Evolutionary conservation across 2,888 invertebrate genomes (phyloP).

Genomic region (Yponomeuta cagnagella): DNA sequence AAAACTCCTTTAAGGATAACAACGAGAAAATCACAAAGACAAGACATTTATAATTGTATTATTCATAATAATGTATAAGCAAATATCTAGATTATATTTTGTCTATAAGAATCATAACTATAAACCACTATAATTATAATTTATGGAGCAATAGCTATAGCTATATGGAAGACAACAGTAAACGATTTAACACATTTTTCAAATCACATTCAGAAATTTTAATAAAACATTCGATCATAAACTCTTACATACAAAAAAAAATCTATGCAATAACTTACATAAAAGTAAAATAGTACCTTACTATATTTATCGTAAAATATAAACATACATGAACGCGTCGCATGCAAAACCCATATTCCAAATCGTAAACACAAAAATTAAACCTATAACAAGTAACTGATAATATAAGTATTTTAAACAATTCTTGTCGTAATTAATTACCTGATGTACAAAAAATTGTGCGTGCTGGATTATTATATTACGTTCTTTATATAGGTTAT

Average conservation of each 20-base stretch:
- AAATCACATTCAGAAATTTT: constrained; percentile 22
- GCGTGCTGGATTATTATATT: constrained; percentile 20
- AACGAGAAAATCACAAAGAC: constrained; percentile 18
- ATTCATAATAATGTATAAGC: constrained; percentile 1
- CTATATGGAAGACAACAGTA: constrained; percentile 53
- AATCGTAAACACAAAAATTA: constrained; percentile 28
- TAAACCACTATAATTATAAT: constrained; percentile 18
- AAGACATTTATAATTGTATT: constrained; percentile 8
- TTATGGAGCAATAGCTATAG: constrained; percentile 37
- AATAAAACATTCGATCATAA: constrained; percentile 5
- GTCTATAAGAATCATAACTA: constrained; percentile 16
- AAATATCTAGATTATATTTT: constrained; percentile 3
- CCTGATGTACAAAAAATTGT: constrained; percentile 16
- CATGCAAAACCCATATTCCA: constrained; percentile 38
- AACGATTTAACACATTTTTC: constrained; percentile 37
- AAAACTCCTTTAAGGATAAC: constrained; percentile 43
- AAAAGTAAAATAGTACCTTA: neutral
- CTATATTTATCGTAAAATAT: constrained; percentile 11
- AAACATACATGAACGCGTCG: constrained; percentile 69
- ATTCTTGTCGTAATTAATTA: constrained; percentile 14
- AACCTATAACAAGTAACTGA: constrained; percentile 12
- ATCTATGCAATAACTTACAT: neutral
- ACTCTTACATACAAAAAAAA: neutral
- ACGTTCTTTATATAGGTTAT: neutral
- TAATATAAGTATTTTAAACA: constrained; percentile 7